Percentiles rank a stretch among this genome's conserved stretches.
phyloP scores from a whole-genome alignment of 2,797 vertebrate genomes.

The Orestias chungarensis region DNA sequence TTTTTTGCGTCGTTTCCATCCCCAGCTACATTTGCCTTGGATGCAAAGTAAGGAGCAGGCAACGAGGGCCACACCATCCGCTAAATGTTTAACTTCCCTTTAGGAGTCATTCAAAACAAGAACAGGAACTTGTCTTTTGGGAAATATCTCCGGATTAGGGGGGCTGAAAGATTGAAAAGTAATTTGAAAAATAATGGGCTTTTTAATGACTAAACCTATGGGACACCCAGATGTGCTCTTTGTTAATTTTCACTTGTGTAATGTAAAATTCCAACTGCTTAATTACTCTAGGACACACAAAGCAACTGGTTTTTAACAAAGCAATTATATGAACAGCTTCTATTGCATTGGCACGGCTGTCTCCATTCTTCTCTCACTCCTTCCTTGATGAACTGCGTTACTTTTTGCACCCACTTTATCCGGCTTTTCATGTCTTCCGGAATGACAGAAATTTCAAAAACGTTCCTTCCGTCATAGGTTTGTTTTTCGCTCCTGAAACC shows the following conservation, averaged over 20 bases:
- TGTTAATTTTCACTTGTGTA: constrained; percentile 90
- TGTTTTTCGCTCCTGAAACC: constrained; percentile 67
- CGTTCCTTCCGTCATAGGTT: constrained; percentile 57
- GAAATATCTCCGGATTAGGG: constrained; percentile 88
- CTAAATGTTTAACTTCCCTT: constrained; percentile 84
- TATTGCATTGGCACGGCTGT: constrained; percentile 65
- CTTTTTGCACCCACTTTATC: constrained; percentile 65
- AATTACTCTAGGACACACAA: constrained; percentile 88
- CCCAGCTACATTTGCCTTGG: constrained; percentile 62
- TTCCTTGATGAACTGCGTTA: constrained; percentile 58
- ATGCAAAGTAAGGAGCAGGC: constrained; percentile 70
- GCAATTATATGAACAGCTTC: constrained; percentile 81
- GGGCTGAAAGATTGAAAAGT: constrained; percentile 89
- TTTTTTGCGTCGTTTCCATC: constrained; percentile 48
- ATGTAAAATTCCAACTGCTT: constrained; percentile 90
- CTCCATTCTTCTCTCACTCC: constrained; percentile 65
- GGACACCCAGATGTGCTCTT: constrained; percentile 90
- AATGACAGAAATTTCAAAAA: constrained; percentile 58
- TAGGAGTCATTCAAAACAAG: constrained; percentile 84
- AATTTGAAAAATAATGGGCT: constrained; percentile 92
- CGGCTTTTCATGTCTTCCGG: constrained; percentile 66
- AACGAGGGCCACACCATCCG: constrained; percentile 71
- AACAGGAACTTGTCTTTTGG: constrained; percentile 83
- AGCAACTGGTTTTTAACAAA: constrained; percentile 87
- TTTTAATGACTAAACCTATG: constrained; percentile 91